Evolutionary conservation across 2,113 vertebrate species (phyloP), one percentile per base, ranked within the genome.

Genomic region (Eonycteris spelaea): DNA sequence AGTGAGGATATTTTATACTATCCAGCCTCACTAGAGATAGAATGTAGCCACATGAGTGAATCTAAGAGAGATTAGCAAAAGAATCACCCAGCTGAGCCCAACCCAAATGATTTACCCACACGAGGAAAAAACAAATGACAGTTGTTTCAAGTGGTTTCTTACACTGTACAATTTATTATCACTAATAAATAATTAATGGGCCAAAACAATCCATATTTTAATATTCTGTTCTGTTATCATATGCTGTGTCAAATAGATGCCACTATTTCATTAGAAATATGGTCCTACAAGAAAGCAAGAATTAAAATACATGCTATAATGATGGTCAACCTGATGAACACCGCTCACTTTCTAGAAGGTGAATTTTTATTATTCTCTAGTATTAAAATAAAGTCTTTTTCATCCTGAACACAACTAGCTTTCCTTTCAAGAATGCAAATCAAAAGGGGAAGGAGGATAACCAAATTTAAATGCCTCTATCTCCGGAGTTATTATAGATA

Each of bases 131-230:
- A 73, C 26, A 61, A 63, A 91, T 19, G 12, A 80, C 4, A 70
- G 24, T 33, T 85, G 61, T 40, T 90, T 74, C 38, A 51, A 33
- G 33, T 82, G 24, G 14, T 45, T 97, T 91, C 74, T 75, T 90
- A 77, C 16, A 30, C 3, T 71, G 59, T n/a, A 90, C 93, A 51
- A 51, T 51, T 51, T 51, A 51, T 51, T 51, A 51, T 51, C 3
- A 70, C 45, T n/a, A 92, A 94, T 80, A 80, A 67, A 85, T 78
- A 84, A 82, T 91, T 78, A 84, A 82, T 91, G 57, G 86, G 67
- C 43, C 10, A 86, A 78, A 14, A 45, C 10, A 95, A 75, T 43
- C 7, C 63, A 96, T 26, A 83, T 28, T 93, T 71, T 70, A 88
- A 73, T 78, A 73, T 59, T 87, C 45, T 75, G 10, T 85, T 9